Conservation (phyloP, 2,888 invertebrate genomes). For the Xanthia togata region DNA sequence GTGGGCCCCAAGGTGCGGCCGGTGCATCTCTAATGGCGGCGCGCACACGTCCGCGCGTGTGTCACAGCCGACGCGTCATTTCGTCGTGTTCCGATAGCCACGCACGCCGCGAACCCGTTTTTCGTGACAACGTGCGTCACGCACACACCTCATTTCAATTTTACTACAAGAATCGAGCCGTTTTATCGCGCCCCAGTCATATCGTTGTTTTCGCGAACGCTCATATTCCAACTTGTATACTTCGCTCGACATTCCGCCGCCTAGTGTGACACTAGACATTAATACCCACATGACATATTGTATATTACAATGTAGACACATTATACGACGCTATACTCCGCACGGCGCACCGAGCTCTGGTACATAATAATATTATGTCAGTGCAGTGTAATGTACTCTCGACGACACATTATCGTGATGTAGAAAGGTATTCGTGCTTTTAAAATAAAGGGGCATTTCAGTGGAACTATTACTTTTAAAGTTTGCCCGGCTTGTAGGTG, state of each 20-base stretch:
- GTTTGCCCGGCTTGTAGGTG: constrained; percentile 43
- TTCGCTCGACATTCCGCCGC: constrained; percentile 68
- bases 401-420: constrained; percentile 71
- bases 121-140: constrained; percentile 80
- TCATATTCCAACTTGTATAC: constrained; percentile 64
- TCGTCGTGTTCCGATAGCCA: constrained; percentile 74
- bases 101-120: constrained; percentile 73
- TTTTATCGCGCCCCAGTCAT: constrained; percentile 69
- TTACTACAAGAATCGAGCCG: constrained; percentile 74
- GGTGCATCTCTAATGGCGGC: constrained; percentile 69
- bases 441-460: constrained; percentile 67
- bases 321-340: constrained; percentile 69
- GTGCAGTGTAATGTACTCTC: constrained; percentile 73
- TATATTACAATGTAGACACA: constrained; percentile 72
- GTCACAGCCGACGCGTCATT: constrained; percentile 65
- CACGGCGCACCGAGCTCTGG: constrained; percentile 63
- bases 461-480: constrained; percentile 65
- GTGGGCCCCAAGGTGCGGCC: constrained; percentile 66
- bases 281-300: constrained; percentile 71
- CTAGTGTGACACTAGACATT: constrained; percentile 71
- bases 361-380: constrained; percentile 74
- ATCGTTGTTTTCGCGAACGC: constrained; percentile 71
- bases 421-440: constrained; percentile 68
- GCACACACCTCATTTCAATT: constrained; percentile 78
- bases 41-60: constrained; percentile 63